Evolutionary conservation across 2,797 vertebrate genomes (phyloP).

Genomic region (Phrynocephalus guinanensis): DNA sequence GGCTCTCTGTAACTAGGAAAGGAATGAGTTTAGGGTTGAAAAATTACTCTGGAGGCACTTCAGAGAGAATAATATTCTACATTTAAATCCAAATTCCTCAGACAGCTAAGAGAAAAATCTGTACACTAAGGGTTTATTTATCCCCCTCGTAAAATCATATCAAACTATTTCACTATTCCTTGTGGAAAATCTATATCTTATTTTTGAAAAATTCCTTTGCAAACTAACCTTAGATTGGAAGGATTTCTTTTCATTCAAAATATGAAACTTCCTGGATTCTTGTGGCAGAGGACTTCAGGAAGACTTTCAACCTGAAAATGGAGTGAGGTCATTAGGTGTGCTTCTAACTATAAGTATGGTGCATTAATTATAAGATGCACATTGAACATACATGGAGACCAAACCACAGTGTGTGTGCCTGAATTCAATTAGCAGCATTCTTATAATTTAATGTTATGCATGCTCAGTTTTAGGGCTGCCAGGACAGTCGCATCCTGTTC

Average conservation of each 20-base stretch:
- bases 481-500: too few species aligned
- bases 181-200: slow-evolving; percentile 17
- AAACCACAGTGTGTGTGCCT: neutral
- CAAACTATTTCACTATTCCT: neutral
- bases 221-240: slow-evolving; percentile 1
- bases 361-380: neutral
- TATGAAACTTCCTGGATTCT: slow-evolving; percentile 22
- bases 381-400: neutral
- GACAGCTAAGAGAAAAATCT: slow-evolving; percentile 19
- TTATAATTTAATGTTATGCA: neutral
- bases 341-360: neutral
- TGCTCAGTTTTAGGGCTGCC: neutral
- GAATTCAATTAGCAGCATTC: neutral
- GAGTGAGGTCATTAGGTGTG: neutral
- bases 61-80: slow-evolving; percentile 31
- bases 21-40: slow-evolving; percentile 8
- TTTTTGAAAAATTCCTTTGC: neutral
- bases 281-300: neutral
- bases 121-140: slow-evolving; percentile 19
- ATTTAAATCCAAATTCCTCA: slow-evolving; percentile 19
- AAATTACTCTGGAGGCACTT: slow-evolving; percentile 19
- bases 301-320: neutral
- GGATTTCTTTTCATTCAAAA: slow-evolving; percentile 24
- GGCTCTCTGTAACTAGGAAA: slow-evolving; percentile 26
- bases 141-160: neutral